Evolutionary conservation across 2,113 vertebrate genomes (phyloP).

Genomic region (Halichoerus grypus): DNA sequence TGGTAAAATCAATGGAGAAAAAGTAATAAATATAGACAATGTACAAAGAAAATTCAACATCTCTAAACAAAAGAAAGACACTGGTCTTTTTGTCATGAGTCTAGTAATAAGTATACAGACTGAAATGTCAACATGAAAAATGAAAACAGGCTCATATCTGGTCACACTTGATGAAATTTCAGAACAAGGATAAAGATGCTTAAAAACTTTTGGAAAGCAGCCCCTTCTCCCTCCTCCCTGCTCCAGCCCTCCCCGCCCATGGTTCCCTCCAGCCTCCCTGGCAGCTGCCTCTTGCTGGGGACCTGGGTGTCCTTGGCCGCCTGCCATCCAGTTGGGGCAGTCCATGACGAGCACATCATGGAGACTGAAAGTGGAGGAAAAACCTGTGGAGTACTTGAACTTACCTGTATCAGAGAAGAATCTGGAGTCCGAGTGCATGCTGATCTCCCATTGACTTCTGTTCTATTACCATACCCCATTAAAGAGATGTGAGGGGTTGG

Average conservation of each 20-base stretch:
- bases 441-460: constrained; percentile 53
- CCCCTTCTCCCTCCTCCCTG: neutral
- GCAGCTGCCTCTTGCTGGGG: neutral
- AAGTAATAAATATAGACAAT: neutral
- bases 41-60: neutral
- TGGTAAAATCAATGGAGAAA: neutral
- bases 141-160: neutral
- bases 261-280: neutral
- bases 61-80: neutral
- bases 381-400: constrained; percentile 98
- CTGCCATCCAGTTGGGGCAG: neutral
- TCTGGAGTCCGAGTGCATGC: constrained; percentile 63
- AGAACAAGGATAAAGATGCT: neutral
- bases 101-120: neutral
- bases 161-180: neutral
- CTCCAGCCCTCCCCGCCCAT: accelerated
- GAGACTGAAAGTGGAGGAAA: constrained; percentile 93
- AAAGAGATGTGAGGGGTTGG: constrained; percentile 57
- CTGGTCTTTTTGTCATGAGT: no score
- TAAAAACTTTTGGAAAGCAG: neutral
- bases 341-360: neutral
- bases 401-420: constrained; percentile 97
- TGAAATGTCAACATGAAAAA: neutral
- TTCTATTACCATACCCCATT: constrained; percentile 59
- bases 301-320: neutral